Evolutionary conservation across 2,888 invertebrate genomes (phyloP), one percentile per base, ranked within the genome.

Genomic region (Rhagonycha lutea): DNA sequence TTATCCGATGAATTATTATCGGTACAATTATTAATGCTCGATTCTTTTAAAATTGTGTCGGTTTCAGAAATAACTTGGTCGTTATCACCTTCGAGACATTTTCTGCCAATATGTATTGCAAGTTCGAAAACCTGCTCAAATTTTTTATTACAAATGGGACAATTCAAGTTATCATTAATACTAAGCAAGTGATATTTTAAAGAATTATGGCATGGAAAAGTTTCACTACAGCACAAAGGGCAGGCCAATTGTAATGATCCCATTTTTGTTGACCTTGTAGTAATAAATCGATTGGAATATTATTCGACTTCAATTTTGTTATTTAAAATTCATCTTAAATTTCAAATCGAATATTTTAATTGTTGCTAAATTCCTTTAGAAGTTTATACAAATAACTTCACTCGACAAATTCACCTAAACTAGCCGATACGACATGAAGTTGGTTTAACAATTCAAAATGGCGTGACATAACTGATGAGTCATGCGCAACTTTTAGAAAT

Each of bases 161-260:
- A 93, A 81, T 87, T 87, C 74, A 93, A 84, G 86, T 91, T 92
- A 84, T 89, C 89, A 26, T 89, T 87, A 83, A 92, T 89, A 83
- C 86, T 90, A 82, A 88, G 87, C 80, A 89, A 89, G 87, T 88
- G 91, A 83, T 88, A 87, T 84, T 89, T 90, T 65, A 91, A 84
- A 14, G 88, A 86, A 78, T 89, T 86, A 78, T 89, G 90, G 74
- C 90, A 90, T 77, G 87, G 85, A 87, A 93, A 93, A 74, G 89
- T 90, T 84, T 91, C 90, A 77, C 89, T 90, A 83, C 93, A 93
- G 85, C 93, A 93, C 84, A 93, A 88, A 61, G 93, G 92, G 81
- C 93, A 93, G 79, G 88, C 84, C 83, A 89, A 83, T 81, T 84
- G 85, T 84, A 88, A 69, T 4, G 76, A 63, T 7, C 70, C 76